Evolutionary conservation across 1,140 invertebrate genomes (phyloP).

Genomic region (Caenorhabditis brenneri): DNA sequence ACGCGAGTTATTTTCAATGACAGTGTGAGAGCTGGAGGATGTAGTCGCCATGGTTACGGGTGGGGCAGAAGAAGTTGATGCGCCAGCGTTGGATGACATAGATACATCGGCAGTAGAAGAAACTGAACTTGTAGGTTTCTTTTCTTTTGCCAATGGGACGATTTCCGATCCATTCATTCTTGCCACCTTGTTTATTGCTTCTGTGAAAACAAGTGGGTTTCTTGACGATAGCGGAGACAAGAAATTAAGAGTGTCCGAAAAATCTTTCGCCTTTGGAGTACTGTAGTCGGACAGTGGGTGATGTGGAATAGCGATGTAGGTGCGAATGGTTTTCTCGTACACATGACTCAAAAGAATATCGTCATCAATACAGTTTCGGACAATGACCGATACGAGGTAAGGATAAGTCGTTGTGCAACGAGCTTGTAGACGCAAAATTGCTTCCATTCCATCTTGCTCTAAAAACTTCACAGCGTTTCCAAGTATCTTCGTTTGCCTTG

Average conservation of each 20-base stretch:
- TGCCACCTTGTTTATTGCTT: constrained; percentile 12
- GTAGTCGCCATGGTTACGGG: neutral
- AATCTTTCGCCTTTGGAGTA: neutral
- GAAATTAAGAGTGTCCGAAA: neutral
- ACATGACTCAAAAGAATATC: constrained; percentile 79
- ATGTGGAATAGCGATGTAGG: neutral
- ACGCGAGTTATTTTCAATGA: neutral
- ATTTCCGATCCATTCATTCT: constrained; percentile 14
- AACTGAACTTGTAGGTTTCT: constrained; percentile 69
- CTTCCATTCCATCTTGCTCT: constrained; percentile 1
- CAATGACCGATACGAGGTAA: constrained; percentile 79
- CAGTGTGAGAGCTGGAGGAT: neutral
- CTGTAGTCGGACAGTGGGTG: neutral
- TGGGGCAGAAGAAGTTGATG: neutral
- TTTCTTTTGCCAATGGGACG: constrained; percentile 51
- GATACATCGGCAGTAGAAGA: neutral
- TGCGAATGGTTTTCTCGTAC: constrained; percentile 79
- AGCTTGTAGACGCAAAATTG: constrained; percentile 27
- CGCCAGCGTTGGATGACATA: neutral
- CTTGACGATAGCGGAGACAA: constrained; percentile 1
- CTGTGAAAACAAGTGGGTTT: constrained; percentile 62
- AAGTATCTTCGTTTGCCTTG: neutral
- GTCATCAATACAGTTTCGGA: constrained; percentile 85
- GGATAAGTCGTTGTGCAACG: neutral
- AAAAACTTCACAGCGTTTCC: constrained; percentile 13